Evolutionary conservation across 2,888 invertebrate species (phyloP).

Genomic region (Prenolepis imparis): DNA sequence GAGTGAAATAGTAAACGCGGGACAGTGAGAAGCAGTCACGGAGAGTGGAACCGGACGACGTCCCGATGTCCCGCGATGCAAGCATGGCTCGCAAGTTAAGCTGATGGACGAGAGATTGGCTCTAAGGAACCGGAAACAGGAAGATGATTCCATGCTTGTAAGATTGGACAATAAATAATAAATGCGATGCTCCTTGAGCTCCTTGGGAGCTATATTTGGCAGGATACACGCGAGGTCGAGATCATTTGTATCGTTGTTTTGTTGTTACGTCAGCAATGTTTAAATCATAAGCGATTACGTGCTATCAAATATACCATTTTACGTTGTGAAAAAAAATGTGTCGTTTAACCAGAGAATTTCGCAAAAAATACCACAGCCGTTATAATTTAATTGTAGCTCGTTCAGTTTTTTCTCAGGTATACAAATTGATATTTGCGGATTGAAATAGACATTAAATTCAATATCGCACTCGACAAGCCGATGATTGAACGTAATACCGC

Average conservation of each 20-base stretch:
- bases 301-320: neutral
- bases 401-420: neutral
- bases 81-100: slow-evolving; percentile 17
- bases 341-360: neutral
- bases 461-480: slow-evolving; percentile 41
- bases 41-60: slow-evolving; percentile 26
- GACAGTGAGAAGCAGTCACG: slow-evolving; percentile 54
- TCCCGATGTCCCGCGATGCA: slow-evolving; percentile 14
- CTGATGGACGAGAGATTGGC: slow-evolving; percentile 22
- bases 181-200: slow-evolving; percentile 71
- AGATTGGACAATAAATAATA: slow-evolving; percentile 81
- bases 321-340: neutral
- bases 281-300: slow-evolving; percentile 17
- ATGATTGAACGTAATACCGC: slow-evolving; percentile 26
- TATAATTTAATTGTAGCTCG: slow-evolving; percentile 22
- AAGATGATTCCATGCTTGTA: slow-evolving; percentile 72
- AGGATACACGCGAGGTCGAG: slow-evolving; percentile 58
- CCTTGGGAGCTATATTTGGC: slow-evolving; percentile 51
- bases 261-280: slow-evolving; percentile 54
- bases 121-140: slow-evolving; percentile 29
- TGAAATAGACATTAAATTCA: slow-evolving; percentile 36
- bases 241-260: slow-evolving; percentile 74
- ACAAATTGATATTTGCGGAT: slow-evolving; percentile 33
- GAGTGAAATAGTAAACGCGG: slow-evolving; percentile 39
- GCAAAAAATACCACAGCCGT: slow-evolving; percentile 4